These are phyloP conservation scores for Escarpia spicata DNA, from an alignment of 2,888 invertebrate genomes.

Conservation along the genomic window DNA sequence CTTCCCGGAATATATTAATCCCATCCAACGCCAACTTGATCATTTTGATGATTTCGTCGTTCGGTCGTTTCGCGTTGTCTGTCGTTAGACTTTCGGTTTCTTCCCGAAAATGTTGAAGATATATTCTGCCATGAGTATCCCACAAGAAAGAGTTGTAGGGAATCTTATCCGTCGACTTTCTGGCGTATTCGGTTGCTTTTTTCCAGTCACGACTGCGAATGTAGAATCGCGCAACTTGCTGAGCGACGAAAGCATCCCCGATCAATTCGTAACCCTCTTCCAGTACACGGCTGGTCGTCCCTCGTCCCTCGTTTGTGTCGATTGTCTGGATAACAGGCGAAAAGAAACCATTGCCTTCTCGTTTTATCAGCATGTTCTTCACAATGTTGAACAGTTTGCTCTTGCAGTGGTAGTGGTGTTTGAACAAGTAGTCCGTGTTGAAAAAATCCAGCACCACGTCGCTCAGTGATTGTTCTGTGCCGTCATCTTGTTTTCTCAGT, in stretches of 20 bases:
- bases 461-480: neutral
- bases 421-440: slow-evolving; percentile 18
- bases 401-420: neutral
- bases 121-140: slow-evolving; percentile 51
- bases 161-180: slow-evolving; percentile 24
- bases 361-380: slow-evolving; percentile 25
- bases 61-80: slow-evolving; percentile 33
- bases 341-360: slow-evolving; percentile 21
- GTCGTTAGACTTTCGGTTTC: slow-evolving; percentile 35
- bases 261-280: neutral
- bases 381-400: slow-evolving; percentile 24
- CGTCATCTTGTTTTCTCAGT: neutral
- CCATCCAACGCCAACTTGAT: slow-evolving; percentile 34
- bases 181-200: slow-evolving; percentile 24
- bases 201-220: slow-evolving; percentile 28
- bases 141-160: slow-evolving; percentile 46
- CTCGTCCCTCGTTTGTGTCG: neutral
- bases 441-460: slow-evolving; percentile 31
- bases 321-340: slow-evolving; percentile 24
- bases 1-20: slow-evolving; percentile 34
- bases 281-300: neutral
- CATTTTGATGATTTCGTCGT: slow-evolving; percentile 28
- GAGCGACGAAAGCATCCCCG: slow-evolving; percentile 18
- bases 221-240: slow-evolving; percentile 25
- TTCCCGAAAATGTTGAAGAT: slow-evolving; percentile 39